Conservation (phyloP, 2,888 invertebrate genomes). For the Smittia aterrima region DNA sequence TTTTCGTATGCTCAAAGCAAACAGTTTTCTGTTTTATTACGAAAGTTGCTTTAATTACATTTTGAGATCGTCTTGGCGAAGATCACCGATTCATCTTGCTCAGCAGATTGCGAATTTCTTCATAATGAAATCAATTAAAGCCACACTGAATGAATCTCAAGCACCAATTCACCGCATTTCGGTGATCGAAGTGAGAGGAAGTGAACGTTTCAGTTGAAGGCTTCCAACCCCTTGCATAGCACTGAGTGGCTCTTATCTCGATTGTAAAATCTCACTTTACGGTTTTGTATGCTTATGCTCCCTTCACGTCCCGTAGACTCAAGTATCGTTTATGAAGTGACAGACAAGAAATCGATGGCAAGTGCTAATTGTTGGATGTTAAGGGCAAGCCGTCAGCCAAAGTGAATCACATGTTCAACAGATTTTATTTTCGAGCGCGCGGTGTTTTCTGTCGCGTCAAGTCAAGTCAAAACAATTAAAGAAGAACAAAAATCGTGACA, state of each 20-base stretch:
- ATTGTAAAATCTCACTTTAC: not conserved
- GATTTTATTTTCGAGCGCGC: not conserved
- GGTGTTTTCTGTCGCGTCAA: no score
- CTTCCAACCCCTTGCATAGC: conserved; percentile 17
- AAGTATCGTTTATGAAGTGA: not conserved
- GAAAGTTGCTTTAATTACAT: not conserved
- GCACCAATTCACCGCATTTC: not conserved
- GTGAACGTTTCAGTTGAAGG: conserved; percentile 31
- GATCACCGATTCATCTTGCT: not conserved
- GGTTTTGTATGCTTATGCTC: not conserved
- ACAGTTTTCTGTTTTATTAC: conserved; percentile 26
- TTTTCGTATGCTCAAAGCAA: conserved; percentile 21
- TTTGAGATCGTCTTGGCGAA: not conserved
- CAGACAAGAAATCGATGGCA: conserved; percentile 6
- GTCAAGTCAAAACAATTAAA: conserved; percentile 18
- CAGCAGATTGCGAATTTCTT: not conserved
- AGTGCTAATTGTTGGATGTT: conserved; percentile 22
- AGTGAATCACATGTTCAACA: not conserved
- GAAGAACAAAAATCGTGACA: conserved; percentile 30
- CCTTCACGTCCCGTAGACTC: not conserved
- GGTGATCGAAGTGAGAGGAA: conserved; percentile 22
- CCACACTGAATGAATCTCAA: not conserved
- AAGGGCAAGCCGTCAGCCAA: not conserved
- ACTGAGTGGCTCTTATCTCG: conserved; percentile 14
- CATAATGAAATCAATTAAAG: conserved; percentile 5